A percentile compares a stretch with the other conserved stretches of the same genome.
phyloP scores from a whole-genome alignment of 2,113 vertebrate species.

The human region DNA sequence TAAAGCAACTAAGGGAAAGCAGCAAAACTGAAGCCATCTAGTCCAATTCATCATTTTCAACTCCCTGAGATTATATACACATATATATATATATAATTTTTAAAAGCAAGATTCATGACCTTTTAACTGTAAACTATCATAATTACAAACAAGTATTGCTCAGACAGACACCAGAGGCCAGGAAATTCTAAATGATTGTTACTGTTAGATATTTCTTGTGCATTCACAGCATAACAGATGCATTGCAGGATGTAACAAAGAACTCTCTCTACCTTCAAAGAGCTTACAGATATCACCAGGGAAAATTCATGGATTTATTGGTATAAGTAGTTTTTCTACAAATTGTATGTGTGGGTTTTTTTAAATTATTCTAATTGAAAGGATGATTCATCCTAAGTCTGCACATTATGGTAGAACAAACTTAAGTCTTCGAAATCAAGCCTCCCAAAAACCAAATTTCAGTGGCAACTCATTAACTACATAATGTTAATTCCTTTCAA shows the following conservation, averaged over 20 bases:
- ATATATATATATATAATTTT: neutral
- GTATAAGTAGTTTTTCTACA: neutral
- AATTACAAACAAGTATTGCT: neutral
- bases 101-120: neutral
- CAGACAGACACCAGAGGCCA: neutral
- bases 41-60: neutral
- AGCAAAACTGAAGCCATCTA: neutral
- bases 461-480: neutral
- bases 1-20: neutral
- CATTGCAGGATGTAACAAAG: no score
- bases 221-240: neutral
- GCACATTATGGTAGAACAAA: neutral
- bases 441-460: neutral
- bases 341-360: neutral
- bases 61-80: rapidly evolving
- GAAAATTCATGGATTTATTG: neutral
- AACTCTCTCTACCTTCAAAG: neutral
- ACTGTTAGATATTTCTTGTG: neutral
- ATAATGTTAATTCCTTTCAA: neutral
- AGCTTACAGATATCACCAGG: neutral
- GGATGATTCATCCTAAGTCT: neutral
- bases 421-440: neutral
- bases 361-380: neutral
- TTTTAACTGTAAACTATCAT: constrained; percentile 9
- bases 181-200: neutral